phyloP scores from a whole-genome alignment of 2,797 vertebrate species.

The Falco cherrug region DNA sequence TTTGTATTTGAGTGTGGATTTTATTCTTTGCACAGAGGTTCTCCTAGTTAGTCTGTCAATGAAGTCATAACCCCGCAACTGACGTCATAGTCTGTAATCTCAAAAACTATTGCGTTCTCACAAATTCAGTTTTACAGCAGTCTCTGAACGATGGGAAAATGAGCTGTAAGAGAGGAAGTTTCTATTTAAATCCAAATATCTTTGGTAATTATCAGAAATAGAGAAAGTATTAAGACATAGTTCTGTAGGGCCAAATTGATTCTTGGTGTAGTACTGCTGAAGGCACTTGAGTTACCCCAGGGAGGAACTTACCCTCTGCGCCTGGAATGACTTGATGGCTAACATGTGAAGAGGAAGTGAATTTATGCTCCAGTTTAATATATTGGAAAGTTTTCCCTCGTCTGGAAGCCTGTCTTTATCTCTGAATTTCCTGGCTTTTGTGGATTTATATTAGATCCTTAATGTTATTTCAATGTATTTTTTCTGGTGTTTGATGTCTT shows the following conservation, averaged over 20 bases:
- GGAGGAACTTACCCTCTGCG: neutral
- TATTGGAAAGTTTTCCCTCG: conserved; percentile 50
- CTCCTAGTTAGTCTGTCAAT: neutral
- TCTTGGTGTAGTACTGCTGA: conserved; percentile 24
- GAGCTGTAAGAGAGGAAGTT: conserved; percentile 11
- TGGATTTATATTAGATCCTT: conserved; percentile 65
- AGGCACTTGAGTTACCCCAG: conserved; percentile 19
- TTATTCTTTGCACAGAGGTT: neutral
- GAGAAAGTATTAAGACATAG: conserved; percentile 11
- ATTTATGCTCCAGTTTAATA: conserved; percentile 62
- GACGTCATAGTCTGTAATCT: conserved; percentile 2
- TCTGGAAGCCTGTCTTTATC: conserved; percentile 64
- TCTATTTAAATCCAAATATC: conserved; percentile 40
- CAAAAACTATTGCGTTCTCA: neutral
- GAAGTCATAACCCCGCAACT: conserved; percentile 15
- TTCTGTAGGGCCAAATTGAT: neutral
- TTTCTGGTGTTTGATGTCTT: conserved; percentile 62
- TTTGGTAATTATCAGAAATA: conserved; percentile 37
- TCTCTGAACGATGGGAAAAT: neutral
- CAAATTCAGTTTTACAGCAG: neutral
- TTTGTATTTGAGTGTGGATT: conserved; percentile 21
- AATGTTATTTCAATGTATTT: conserved; percentile 61
- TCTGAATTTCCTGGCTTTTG: conserved; percentile 70
- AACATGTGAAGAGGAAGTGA: conserved; percentile 63
- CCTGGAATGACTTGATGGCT: conserved; percentile 65